Evolutionary conservation across 2,113 vertebrate species (phyloP).

Genomic region (Apistogramma diplotaenia): DNA sequence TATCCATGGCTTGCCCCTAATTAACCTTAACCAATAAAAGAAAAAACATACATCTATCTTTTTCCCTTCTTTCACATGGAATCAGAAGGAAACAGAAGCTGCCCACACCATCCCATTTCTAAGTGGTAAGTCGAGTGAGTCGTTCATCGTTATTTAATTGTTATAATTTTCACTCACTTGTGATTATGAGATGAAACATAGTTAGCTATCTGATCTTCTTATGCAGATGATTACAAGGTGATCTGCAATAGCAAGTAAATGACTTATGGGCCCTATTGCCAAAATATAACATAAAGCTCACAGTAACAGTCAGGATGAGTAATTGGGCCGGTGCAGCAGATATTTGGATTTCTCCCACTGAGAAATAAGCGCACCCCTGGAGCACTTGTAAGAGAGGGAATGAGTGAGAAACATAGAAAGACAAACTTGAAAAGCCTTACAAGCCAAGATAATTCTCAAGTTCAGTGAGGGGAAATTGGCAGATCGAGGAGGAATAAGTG

Average conservation of each 20-base stretch:
- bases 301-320: conserved; percentile 17
- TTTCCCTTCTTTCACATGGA: neutral
- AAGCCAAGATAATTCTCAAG: conserved; percentile 67
- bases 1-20: neutral
- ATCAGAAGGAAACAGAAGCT: neutral
- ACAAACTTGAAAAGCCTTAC: conserved; percentile 46
- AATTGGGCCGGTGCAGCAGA: conserved; percentile 16
- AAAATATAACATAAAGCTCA: conserved; percentile 10
- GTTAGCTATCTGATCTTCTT: neutral
- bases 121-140: neutral
- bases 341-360: conserved; percentile 15
- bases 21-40: neutral
- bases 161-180: neutral
- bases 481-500: conserved; percentile 52
- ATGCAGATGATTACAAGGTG: neutral
- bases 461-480: conserved; percentile 55
- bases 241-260: neutral
- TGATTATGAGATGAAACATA: fast-evolving
- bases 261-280: neutral
- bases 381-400: conserved; percentile 13
- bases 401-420: conserved; percentile 7
- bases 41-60: neutral
- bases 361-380: conserved; percentile 22
- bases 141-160: neutral
- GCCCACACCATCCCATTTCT: neutral